Conservation (phyloP, 1,140 invertebrate species). For the Pseudomyrmex flavicornis region DNA sequence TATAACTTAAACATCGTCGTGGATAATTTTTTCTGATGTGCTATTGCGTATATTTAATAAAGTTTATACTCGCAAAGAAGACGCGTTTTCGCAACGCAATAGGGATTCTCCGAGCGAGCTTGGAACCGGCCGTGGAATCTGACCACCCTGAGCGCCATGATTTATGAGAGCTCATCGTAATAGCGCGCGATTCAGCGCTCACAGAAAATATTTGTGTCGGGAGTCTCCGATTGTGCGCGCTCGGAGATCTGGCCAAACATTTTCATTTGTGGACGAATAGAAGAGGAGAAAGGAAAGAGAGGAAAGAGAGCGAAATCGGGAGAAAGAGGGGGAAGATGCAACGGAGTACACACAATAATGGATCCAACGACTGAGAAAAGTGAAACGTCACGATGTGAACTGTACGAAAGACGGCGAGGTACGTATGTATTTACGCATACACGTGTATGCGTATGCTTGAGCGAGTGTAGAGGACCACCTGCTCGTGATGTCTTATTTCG, state of each 20-base stretch:
- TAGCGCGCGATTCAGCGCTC: conserved; percentile 77
- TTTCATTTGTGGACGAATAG: conserved; percentile 75
- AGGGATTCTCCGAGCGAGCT: conserved; percentile 40
- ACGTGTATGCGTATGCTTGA: conserved; percentile 7
- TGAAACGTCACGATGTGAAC: conserved; percentile 74
- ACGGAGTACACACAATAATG: conserved; percentile 66
- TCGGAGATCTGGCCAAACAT: conserved; percentile 75
- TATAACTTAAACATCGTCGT: no score
- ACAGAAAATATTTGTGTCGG: conserved; percentile 79
- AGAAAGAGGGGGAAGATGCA: conserved; percentile 45
- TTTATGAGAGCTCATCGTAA: conserved; percentile 77
- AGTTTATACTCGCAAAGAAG: conserved; percentile 44
- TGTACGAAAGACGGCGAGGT: conserved; percentile 22
- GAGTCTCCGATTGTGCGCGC: conserved; percentile 67
- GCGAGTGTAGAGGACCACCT: conserved; percentile 70
- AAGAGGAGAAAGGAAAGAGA: conserved; percentile 48
- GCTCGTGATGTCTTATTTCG: conserved; percentile 78
- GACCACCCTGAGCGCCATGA: conserved; percentile 80
- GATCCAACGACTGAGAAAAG: conserved; percentile 74
- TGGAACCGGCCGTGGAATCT: conserved; percentile 54
- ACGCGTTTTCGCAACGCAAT: conserved; percentile 35
- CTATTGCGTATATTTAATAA: conserved; percentile 49
- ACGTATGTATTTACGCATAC: conserved; percentile 9
- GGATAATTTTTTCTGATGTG: neutral
- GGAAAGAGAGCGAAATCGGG: conserved; percentile 16